Base-by-base conservation (phyloP, 2,797 vertebrate species). In the Rhinatrema bivittatum region DNA sequence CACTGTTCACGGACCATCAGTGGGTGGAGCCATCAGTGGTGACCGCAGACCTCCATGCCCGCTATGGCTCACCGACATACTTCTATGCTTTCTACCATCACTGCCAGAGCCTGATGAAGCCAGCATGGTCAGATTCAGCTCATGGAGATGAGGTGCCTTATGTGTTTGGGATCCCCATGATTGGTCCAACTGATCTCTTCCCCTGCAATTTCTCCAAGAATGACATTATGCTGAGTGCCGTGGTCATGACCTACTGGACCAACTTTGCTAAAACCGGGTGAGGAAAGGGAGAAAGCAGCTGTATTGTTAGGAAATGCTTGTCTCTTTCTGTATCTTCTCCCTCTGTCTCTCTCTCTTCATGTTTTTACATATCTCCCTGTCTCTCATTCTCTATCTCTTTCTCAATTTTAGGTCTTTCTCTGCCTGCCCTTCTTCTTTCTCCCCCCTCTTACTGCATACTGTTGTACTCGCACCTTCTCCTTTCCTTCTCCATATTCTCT, bases 181-280 rank as follows among this genome's bases (percentile, higher is more conserved):
- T 99, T 32, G 95, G 94, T 23, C 91, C 94, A 46, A 98, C 95
- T 3, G 93, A 98, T 75, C 88, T 98, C 48, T 97, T 99, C 60
- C 93, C 94, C 40, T 99, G 95, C 78, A 98, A 99, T 74, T 99
- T 98, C 79, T 98, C 95, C 60, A 99, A 97, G 81, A 99, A 99
- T 0, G 95, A 99, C 1, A 81, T 98, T 46, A 98, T 98, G 94
- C 91, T 98, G 51, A 98, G 94, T 0, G 95, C 94, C 0, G 95
- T 98, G 12, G 94, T 99, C 53, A 99, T 99, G 95, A 99, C 95
- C 60, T 99, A 96, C 79, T 99, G 95, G 95, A 99, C 94, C 72
- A 99, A 99, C 79, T 99, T 99, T 68, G 95, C 95, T 78, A 99
- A 99, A 76, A 98, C 93, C 13, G 94, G 96, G 95, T 98, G 75